Base-by-base conservation (phyloP, 1,140 invertebrate genomes). In the Drosophila ficusphila region DNA sequence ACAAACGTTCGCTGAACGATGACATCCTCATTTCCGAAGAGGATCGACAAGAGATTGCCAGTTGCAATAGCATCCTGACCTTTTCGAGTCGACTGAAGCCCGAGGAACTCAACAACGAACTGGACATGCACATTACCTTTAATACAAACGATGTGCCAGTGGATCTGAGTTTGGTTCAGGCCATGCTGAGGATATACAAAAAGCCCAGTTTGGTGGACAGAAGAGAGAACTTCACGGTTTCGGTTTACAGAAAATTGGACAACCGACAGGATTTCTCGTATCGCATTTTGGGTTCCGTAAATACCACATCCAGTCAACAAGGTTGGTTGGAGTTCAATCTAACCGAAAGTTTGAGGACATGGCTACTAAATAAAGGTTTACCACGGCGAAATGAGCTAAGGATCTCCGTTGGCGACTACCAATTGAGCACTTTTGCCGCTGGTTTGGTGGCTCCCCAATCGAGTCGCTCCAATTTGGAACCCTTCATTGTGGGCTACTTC, bases 311-410 rank as follows among this genome's bases (percentile, higher is more conserved):
- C 6, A 34, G 34, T 1, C 76, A 67, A 19, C 82, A 67, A 29
- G 90, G 90, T 21, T 91, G 90, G 90, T 39, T 91, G 47, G 90
- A 91, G 39, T 76, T 90, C 9, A 88, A 91, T 74, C 48, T 90
- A 34, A 91, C 88, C 3, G 58, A 60, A 12, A 68, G 79, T 8
- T 25, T 91, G 21, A 39, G 33, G 7, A 19, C 38, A 5, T 91
- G 88, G 89, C 34, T 91, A 16, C 57, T 47, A 4, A 68, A 49
- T 11, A 77, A 58, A 31, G 65, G 46, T 18, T 14, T 39, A 8
- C 29, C 33, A 8, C 44, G 67, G 3, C 79, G 81, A 4, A 79
- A 89, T 21, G 75, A 82, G 29, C 44, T 91, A n/a, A 53, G 54
- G 57, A 53, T 82, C 31, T 74, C 79, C 3, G 53, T 88, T 41